Evolutionary conservation across 2,113 vertebrate genomes (phyloP).

Genomic region (Microcebus griseorufus): DNA sequence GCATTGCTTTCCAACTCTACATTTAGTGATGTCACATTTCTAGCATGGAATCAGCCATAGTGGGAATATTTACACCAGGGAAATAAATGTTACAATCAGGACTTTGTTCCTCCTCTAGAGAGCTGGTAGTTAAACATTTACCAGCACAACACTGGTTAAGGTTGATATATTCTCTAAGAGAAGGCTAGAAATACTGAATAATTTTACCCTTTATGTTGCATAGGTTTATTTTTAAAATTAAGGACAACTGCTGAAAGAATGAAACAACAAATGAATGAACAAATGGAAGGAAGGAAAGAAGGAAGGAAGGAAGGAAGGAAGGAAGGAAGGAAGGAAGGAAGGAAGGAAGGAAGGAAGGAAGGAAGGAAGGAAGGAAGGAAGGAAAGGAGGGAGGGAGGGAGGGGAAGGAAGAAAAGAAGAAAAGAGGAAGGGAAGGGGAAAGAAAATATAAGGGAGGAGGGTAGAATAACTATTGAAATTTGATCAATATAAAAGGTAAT

Average conservation of each 20-base stretch:
- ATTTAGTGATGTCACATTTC: background rate
- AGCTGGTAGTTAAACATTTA: background rate
- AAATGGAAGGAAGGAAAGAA: background rate
- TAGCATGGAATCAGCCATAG: background rate
- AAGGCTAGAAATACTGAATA: background rate
- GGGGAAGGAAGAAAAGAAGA: background rate
- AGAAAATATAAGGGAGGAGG: background rate
- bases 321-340: too few species aligned
- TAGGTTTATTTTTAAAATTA: background rate
- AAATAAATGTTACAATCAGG: background rate
- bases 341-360: too few species aligned
- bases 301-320: background rate
- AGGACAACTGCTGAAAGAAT: background rate
- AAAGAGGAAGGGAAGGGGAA: too few species aligned
- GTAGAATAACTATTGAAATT: background rate
- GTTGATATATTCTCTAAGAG: background rate
- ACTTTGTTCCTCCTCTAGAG: background rate
- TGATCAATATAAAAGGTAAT: background rate
- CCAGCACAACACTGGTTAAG: background rate
- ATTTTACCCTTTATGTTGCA: background rate
- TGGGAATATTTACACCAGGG: background rate
- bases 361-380: too few species aligned
- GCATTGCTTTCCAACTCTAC: background rate
- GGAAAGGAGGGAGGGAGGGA: too few species aligned
- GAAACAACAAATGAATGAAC: background rate